These are phyloP conservation scores for Sebastes jordani DNA, from an alignment of 2,797 vertebrate species.

Conservation along the genomic window DNA sequence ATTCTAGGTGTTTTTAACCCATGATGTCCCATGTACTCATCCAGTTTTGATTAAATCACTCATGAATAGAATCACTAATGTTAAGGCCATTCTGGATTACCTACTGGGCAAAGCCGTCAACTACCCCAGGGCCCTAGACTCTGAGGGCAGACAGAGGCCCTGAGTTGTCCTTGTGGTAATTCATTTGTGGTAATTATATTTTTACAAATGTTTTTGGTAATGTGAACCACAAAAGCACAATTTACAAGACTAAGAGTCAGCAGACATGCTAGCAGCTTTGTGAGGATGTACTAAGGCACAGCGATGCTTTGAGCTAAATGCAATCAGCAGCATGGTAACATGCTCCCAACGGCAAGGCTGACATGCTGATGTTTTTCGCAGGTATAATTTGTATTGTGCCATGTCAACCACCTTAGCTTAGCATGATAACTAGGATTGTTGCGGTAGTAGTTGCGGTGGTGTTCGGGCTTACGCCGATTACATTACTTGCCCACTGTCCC, in stretches of 20 bases:
- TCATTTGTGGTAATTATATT: rapidly evolving
- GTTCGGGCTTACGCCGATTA: too few species aligned
- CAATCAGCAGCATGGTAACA: not conserved
- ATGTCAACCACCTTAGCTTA: too few species aligned
- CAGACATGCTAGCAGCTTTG: not conserved
- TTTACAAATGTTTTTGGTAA: not conserved
- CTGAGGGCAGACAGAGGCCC: not conserved
- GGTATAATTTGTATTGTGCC: too few species aligned
- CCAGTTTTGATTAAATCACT: not conserved
- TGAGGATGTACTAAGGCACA: not conserved
- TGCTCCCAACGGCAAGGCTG: not conserved
- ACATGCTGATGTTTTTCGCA: not conserved
- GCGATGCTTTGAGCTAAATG: not conserved
- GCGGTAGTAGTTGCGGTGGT: too few species aligned
- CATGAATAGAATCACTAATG: not conserved
- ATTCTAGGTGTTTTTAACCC: not conserved
- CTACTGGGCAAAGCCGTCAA: rapidly evolving
- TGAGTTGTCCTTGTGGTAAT: not conserved
- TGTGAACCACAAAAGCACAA: not conserved
- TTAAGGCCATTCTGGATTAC: not conserved
- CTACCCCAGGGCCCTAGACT: not conserved
- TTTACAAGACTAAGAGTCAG: not conserved
- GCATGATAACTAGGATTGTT: too few species aligned
- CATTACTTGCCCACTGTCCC: too few species aligned
- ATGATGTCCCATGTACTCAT: not conserved